Base-by-base conservation (phyloP, 1,140 invertebrate genomes). In the Conus ventricosus region DNA sequence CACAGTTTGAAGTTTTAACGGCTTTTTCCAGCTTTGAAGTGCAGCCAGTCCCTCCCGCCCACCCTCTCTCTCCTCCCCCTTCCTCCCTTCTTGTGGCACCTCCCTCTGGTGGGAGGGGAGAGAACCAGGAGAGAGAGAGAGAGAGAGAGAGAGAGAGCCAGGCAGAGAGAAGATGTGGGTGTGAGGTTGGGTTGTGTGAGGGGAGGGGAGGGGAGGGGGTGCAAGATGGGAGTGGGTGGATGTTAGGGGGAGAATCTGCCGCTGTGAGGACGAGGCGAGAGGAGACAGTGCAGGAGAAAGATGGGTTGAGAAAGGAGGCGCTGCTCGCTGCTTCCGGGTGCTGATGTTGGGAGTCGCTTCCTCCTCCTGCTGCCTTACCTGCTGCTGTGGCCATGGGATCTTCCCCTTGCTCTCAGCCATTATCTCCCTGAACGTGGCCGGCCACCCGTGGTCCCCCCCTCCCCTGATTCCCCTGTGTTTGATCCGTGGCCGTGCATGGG, bases 1-100 rank as follows among this genome's bases (percentile, higher is more conserved):
- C 81, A 83, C 81, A 83, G 81, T 54, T 83, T 83, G 81, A 83
- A 83, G 81, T 83, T 83, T 83, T 83, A 83, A 83, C 81, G 20
- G 81, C 81, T 83, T 83, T 83, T 23, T 53, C 15, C 81, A 83
- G 81, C 81, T 57, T 57, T 83, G 51, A 57, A 83, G 81, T 71
- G 57, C 25, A 27, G 27, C 76, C 25, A 78, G 76, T 51, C 76
- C n/a, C n/a, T n/a, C 7, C 20, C 6, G 13, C 76, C 76, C 76
- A 23, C 76, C 76, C 27, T 23, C 76, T 15, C 76, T 25, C 51
- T 51, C 51, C 80, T 10, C 39, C 15, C 53, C 23, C 27, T 17
- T 15, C 27, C 27, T 78, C 51, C 80, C 76, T 11, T 39, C n/a
- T 25, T 78, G 11, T 25, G 57, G 8, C 57, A 60, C 57, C 15